A percentile compares a stretch with the other conserved stretches of the same genome.
These are phyloP conservation scores for Scaptomyza parva DNA, from an alignment of 2,888 invertebrate species.

Conservation along the genomic window DNA sequence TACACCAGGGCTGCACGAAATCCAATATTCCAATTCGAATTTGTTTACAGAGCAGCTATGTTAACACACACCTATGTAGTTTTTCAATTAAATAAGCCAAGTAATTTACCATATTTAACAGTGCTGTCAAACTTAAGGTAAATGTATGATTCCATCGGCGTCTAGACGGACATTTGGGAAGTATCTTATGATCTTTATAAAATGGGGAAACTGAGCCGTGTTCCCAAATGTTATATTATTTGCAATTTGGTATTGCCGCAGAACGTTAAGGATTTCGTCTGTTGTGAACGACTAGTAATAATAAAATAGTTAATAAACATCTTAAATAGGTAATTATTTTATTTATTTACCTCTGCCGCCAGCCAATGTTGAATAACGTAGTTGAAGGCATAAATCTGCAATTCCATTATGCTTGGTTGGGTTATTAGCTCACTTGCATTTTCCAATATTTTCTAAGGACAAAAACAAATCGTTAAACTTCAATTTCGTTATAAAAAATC, in stretches of 20 bases:
- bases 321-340: not conserved
- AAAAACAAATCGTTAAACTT: not conserved
- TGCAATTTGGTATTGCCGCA: conserved; percentile 43
- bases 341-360: conserved; percentile 23
- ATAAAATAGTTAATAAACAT: not conserved
- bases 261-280: conserved; percentile 30
- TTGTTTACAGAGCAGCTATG: conserved; percentile 5
- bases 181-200: conserved; percentile 55
- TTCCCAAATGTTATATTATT: conserved; percentile 53
- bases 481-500: not conserved
- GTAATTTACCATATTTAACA: not conserved
- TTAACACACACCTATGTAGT: not conserved
- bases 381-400: conserved; percentile 58
- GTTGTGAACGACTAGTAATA: conserved; percentile 16
- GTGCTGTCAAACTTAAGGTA: conserved; percentile 2
- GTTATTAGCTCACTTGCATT: conserved; percentile 2
- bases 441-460: conserved; percentile 55
- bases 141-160: conserved; percentile 43
- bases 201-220: conserved; percentile 45
- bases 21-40: not conserved
- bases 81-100: not conserved
- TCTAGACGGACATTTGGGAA: conserved; percentile 49
- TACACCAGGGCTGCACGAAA: conserved; percentile 5
- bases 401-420: conserved; percentile 28
- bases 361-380: conserved; percentile 54